A percentile compares a stretch with the other conserved stretches of the same genome.
These are phyloP conservation scores for Neodon shergylaensis DNA, from an alignment of 2,113 vertebrate genomes.

Conservation along the genomic window DNA sequence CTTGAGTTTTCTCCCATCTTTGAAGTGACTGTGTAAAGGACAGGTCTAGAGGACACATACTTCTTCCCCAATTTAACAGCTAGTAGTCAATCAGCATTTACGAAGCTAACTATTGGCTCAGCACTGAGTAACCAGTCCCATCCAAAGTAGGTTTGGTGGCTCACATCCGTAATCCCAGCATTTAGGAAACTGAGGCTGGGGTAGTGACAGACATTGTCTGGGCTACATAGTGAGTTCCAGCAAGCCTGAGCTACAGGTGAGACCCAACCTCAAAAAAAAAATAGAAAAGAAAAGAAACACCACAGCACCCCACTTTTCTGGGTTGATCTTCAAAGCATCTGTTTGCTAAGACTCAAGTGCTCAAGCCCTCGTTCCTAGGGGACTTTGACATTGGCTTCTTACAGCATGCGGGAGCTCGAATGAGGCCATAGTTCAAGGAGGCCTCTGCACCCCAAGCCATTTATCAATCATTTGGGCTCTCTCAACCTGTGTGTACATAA, in stretches of 20 bases:
- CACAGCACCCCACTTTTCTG: background rate
- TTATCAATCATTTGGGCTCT: background rate
- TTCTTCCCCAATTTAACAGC: background rate
- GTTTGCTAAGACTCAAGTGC: background rate
- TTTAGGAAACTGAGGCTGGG: background rate
- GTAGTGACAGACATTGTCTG: background rate
- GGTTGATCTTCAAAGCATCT: background rate
- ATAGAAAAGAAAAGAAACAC: background rate
- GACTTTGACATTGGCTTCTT: background rate
- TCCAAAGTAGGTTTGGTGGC: background rate
- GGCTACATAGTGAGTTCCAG: background rate
- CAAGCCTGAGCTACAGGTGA: background rate
- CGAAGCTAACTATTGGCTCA: background rate
- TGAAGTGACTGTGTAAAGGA: background rate
- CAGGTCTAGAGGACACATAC: background rate
- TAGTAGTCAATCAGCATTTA: background rate
- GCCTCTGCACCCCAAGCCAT: background rate
- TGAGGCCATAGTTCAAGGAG: background rate
- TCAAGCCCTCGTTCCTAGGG: background rate
- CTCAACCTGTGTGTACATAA: background rate
- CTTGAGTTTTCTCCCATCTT: conserved; percentile 8
- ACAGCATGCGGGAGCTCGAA: background rate
- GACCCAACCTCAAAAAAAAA: background rate
- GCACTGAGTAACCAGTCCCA: background rate
- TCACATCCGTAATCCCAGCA: background rate